phyloP scores from a whole-genome alignment of 2,113 vertebrate species.

The Puma concolor region DNA sequence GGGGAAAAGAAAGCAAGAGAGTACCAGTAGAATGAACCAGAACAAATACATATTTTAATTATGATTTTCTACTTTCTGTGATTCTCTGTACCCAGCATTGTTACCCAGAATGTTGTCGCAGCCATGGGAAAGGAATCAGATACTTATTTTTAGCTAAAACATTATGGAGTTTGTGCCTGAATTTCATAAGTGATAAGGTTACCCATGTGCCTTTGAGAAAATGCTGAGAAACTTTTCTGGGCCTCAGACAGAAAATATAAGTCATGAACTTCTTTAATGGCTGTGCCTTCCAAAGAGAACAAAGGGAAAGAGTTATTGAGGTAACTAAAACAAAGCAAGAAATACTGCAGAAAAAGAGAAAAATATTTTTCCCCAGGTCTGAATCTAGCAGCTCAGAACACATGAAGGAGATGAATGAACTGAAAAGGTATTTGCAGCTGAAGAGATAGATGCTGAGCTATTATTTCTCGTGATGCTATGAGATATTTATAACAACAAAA shows the following conservation, averaged over 20 bases:
- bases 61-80: neutral
- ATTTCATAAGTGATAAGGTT: conserved; percentile 58
- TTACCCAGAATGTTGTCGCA: conserved; percentile 10
- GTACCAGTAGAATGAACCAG: neutral
- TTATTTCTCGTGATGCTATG: conserved; percentile 61
- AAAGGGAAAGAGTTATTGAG: conserved; percentile 72
- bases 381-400: conserved; percentile 57
- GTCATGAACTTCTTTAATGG: conserved; percentile 58
- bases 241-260: conserved; percentile 52
- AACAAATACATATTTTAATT: conserved; percentile 8
- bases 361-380: conserved; percentile 65
- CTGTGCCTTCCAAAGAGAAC: conserved; percentile 56
- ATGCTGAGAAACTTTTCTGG: conserved; percentile 52
- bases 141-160: conserved; percentile 49
- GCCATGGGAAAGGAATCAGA: neutral
- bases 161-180: neutral
- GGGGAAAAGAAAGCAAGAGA: neutral
- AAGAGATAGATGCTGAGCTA: conserved; percentile 70
- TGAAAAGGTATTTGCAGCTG: conserved; percentile 23
- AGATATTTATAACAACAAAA: conserved; percentile 71
- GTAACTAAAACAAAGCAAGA: conserved; percentile 73
- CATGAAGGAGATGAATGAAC: conserved; percentile 71
- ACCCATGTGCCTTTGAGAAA: conserved; percentile 61
- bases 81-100: conserved; percentile 1
- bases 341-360: conserved; percentile 68